Evolutionary conservation across 1,140 invertebrate species (phyloP).

Genomic region (Drosophila ercepeae): DNA sequence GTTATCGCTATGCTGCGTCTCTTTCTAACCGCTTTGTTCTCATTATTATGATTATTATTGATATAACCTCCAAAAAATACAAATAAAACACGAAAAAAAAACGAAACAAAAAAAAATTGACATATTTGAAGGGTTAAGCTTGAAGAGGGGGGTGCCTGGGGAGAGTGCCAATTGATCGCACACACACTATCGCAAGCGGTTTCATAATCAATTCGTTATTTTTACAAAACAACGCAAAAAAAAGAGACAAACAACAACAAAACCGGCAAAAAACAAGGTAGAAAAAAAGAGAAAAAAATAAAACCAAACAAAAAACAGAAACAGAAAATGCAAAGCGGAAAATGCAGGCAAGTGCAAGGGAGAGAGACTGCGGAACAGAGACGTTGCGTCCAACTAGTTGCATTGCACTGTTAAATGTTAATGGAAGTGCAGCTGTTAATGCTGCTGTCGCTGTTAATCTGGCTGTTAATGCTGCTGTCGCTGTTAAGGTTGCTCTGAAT

Average conservation of each 20-base stretch:
- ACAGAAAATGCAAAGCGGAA: conserved; percentile 21
- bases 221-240: conserved; percentile 42
- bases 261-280: conserved; percentile 42
- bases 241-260: conserved; percentile 27
- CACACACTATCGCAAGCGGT: conserved; percentile 22
- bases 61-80: conserved; percentile 58
- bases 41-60: conserved; percentile 50
- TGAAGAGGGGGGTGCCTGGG: not conserved
- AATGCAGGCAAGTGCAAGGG: not conserved
- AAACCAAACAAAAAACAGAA: conserved; percentile 21
- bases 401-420: conserved; percentile 36
- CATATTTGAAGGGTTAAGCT: conserved; percentile 36
- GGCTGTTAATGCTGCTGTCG: too few relatives aligned
- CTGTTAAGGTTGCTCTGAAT: too few relatives aligned
- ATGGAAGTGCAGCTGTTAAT: conserved; percentile 19
- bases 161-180: conserved; percentile 20
- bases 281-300: not conserved
- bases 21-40: conserved; percentile 41
- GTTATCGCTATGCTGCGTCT: conserved; percentile 9
- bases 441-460: not conserved
- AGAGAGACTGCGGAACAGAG: conserved; percentile 1
- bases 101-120: conserved; percentile 1
- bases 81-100: too few relatives aligned
- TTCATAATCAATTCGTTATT: conserved; percentile 58
- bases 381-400: conserved; percentile 50